Evolutionary conservation across 2,113 vertebrate genomes (phyloP).

Genomic region (Ctenomys sociabilis): DNA sequence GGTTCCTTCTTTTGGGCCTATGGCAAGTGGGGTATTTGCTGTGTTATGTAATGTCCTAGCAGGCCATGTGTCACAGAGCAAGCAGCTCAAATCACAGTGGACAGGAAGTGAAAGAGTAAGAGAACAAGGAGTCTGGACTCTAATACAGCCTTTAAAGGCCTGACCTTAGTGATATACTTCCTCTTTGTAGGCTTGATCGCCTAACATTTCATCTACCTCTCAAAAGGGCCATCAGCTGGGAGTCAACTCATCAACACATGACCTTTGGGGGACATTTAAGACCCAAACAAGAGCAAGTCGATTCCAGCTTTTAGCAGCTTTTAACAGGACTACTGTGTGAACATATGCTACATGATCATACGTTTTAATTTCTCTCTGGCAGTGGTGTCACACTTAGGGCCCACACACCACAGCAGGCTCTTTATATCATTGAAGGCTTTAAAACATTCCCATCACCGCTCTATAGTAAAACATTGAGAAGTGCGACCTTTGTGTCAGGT

Average conservation of each 20-base stretch:
- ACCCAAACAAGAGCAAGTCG: background rate
- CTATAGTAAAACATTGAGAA: background rate
- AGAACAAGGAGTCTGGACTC: background rate
- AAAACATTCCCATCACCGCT: background rate
- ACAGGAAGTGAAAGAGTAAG: background rate
- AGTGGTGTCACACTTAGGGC: background rate
- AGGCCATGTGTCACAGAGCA: background rate
- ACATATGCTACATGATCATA: background rate
- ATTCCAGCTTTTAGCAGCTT: background rate
- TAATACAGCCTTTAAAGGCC: background rate
- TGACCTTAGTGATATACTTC: background rate
- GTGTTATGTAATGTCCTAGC: background rate
- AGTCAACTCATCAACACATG: background rate
- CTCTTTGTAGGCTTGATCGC: background rate
- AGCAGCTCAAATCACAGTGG: background rate
- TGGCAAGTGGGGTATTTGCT: background rate
- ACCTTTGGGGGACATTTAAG: background rate
- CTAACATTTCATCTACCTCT: background rate
- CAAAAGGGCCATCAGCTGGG: background rate
- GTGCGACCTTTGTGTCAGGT: background rate
- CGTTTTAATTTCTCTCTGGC: constrained; percentile 5
- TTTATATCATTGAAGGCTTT: background rate
- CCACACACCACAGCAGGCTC: background rate
- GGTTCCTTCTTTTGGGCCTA: background rate
- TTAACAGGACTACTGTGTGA: background rate